Percentiles rank a stretch among this genome's conserved stretches.
These are phyloP conservation scores for Zenarchopterus dispar DNA, from an alignment of 2,797 vertebrate genomes.

Conservation along the genomic window DNA sequence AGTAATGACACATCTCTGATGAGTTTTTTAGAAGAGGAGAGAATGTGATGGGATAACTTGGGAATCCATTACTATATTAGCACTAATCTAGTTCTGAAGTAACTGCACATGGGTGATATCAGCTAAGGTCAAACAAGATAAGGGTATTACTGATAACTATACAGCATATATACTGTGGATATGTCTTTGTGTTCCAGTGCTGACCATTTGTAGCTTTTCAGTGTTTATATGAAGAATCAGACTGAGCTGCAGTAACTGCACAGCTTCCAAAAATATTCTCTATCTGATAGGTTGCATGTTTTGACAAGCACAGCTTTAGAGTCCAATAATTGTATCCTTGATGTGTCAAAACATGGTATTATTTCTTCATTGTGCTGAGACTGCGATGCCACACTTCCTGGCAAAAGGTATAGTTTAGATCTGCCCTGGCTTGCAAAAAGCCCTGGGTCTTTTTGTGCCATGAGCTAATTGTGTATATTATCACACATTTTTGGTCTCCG, in stretches of 20 bases:
- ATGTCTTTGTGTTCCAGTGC: conserved; percentile 16
- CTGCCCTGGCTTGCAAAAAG: conserved; percentile 72
- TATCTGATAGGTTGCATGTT: conserved; percentile 86
- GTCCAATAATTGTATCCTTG: conserved; percentile 93
- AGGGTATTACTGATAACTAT: conserved; percentile 49
- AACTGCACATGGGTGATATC: conserved; percentile 50
- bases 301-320: conserved; percentile 91
- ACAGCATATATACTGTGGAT: conserved; percentile 3
- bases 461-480: conserved; percentile 82
- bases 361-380: conserved; percentile 48
- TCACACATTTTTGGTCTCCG: conserved; percentile 74
- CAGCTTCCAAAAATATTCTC: conserved; percentile 42
- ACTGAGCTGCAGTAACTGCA: conserved; percentile 38
- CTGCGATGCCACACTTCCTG: conserved; percentile 56
- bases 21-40: conserved; percentile 36
- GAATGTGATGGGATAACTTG: no score
- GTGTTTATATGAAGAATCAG: conserved; percentile 7
- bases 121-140: conserved; percentile 58
- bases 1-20: conserved; percentile 51
- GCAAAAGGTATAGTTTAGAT: conserved; percentile 73
- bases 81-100: conserved; percentile 74
- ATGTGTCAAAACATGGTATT: conserved; percentile 89
- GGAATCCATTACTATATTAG: conserved; percentile 53
- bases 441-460: conserved; percentile 60
- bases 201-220: conserved; percentile 34